A percentile compares a stretch with the other conserved stretches of the same genome.
Conservation (phyloP, 2,113 vertebrate species). For the Steatornis caripensis region DNA sequence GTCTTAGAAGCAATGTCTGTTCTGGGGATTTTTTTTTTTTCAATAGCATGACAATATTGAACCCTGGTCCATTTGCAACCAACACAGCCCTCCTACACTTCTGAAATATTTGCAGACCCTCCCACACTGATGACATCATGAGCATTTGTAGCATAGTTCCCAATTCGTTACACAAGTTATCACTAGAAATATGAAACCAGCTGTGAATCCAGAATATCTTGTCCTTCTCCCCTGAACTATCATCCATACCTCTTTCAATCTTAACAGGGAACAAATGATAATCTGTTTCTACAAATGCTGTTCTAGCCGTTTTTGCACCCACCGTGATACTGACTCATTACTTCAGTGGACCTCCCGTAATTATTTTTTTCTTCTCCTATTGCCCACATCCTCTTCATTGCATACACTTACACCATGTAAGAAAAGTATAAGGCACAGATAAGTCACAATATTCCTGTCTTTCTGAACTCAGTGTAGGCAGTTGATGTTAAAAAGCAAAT, state of each 20-base stretch:
- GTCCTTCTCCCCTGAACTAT: background rate
- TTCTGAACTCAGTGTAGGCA: background rate
- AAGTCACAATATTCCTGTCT: background rate
- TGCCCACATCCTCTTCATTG: background rate
- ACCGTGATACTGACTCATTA: background rate
- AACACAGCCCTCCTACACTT: background rate
- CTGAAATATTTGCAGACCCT: background rate
- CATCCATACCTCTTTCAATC: background rate
- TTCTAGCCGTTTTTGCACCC: background rate
- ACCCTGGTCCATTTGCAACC: background rate
- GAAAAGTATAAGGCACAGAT: background rate
- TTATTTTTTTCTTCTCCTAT: background rate
- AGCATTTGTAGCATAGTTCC: background rate
- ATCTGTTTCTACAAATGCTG: background rate
- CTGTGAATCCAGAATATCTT: background rate
- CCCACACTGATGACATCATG: background rate
- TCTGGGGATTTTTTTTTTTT: background rate
- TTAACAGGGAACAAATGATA: background rate
- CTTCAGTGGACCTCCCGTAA: background rate
- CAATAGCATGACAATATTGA: background rate
- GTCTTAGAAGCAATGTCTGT: background rate
- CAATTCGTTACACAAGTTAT: background rate
- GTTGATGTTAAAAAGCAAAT: background rate
- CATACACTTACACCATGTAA: rapidly evolving
- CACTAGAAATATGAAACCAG: background rate